Percentiles rank a stretch among this genome's conserved stretches.
Evolutionary conservation across 2,113 vertebrate genomes (phyloP).

Genomic region (Ancistrus triradiatus): DNA sequence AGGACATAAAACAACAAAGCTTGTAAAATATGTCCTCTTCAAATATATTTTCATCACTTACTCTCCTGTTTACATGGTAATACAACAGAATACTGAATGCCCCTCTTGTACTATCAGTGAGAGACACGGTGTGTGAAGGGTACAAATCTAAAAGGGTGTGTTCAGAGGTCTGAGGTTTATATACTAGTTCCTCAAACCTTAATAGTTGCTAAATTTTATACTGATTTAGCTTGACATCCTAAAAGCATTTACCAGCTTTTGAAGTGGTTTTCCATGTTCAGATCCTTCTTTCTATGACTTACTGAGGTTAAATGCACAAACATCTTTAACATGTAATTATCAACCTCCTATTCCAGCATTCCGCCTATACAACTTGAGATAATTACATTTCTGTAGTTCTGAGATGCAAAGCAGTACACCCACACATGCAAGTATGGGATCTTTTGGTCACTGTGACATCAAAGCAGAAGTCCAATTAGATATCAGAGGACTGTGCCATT

Average conservation of each 20-base stretch:
- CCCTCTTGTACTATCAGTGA: too few species aligned
- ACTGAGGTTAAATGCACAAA: constrained; percentile 62
- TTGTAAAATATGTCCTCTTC: too few species aligned
- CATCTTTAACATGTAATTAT: constrained; percentile 69
- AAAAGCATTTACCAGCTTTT: constrained; percentile 65
- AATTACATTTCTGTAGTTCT: constrained; percentile 52
- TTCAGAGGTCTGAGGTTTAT: constrained; percentile 53
- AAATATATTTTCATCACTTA: too few species aligned
- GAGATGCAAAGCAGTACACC: constrained; percentile 40
- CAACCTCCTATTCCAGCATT: constrained; percentile 49
- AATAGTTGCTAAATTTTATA: constrained; percentile 58
- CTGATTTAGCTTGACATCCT: constrained; percentile 61
- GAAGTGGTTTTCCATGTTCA: constrained; percentile 65
- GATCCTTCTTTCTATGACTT: constrained; percentile 63
- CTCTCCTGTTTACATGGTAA: too few species aligned
- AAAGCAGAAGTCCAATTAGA: constrained; percentile 68
- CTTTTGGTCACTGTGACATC: constrained; percentile 59
- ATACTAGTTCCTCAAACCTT: constrained; percentile 55
- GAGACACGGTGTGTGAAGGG: not conserved
- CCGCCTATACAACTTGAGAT: constrained; percentile 49
- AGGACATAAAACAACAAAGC: too few species aligned
- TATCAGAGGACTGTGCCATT: constrained; percentile 56
- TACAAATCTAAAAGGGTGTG: not conserved
- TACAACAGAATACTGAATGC: too few species aligned
- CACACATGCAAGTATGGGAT: constrained; percentile 38